These are phyloP conservation scores for Rotaria socialis DNA, from an alignment of 2,888 invertebrate genomes.

Conservation along the genomic window DNA sequence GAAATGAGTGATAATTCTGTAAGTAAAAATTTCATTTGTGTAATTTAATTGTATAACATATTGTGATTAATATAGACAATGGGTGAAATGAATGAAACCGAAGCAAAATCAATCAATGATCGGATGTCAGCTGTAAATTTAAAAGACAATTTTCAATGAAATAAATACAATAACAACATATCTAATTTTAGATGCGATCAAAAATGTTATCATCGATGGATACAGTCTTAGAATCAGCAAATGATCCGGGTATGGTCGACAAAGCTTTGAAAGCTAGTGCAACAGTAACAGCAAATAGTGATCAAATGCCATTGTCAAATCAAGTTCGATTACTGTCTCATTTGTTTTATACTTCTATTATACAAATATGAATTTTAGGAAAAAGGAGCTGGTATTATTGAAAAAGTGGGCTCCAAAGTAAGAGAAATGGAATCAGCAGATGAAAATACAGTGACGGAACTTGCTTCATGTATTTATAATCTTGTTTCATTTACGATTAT, in stretches of 20 bases:
- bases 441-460: constrained; percentile 24
- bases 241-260: constrained; percentile 41
- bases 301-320: constrained; percentile 45
- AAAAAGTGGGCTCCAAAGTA: constrained; percentile 38
- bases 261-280: constrained; percentile 39
- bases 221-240: constrained; percentile 48
- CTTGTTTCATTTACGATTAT: background rate
- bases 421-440: constrained; percentile 36
- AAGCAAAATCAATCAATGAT: background rate
- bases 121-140: constrained; percentile 33
- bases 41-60: too few relatives aligned
- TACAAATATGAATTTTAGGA: background rate
- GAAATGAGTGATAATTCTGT: constrained; percentile 36
- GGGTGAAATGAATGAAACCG: background rate
- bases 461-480: constrained; percentile 34
- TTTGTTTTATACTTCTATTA: background rate
- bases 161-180: background rate
- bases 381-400: constrained; percentile 40
- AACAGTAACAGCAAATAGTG: constrained; percentile 40
- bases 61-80: background rate
- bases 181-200: constrained; percentile 48
- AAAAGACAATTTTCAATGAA: background rate
- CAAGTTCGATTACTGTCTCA: background rate
- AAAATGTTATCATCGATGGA: constrained; percentile 49
- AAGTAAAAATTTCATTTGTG: background rate